Evolutionary conservation across 2,113 vertebrate species (phyloP).

Genomic region (Grammomys dolichurus): DNA sequence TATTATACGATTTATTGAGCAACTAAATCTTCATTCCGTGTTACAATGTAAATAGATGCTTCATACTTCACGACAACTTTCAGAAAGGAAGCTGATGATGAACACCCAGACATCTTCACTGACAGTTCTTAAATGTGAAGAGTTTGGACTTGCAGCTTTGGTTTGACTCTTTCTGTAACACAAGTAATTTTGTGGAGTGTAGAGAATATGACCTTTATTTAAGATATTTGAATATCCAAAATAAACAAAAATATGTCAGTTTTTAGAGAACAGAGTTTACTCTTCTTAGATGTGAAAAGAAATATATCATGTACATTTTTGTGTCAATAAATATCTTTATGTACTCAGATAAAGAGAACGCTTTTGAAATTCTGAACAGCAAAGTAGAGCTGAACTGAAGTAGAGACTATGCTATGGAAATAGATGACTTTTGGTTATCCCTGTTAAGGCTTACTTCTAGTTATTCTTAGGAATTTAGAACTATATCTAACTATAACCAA

Average conservation of each 20-base stretch:
- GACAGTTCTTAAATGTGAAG: not conserved
- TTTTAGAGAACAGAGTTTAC: not conserved
- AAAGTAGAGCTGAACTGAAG: not conserved
- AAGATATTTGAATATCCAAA: not conserved
- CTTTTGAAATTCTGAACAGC: not conserved
- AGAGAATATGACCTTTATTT: not conserved
- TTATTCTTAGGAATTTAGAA: slow-evolving; percentile 29
- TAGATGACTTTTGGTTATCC: not conserved
- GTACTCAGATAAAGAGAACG: not conserved
- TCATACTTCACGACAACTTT: not conserved
- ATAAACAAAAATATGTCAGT: not conserved
- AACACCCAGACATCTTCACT: not conserved
- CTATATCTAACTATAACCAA: too few relatives aligned
- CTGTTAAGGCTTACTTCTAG: not conserved
- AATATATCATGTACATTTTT: not conserved
- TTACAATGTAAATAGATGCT: not conserved
- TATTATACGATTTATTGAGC: not conserved
- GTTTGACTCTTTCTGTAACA: not conserved
- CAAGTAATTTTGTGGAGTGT: not conserved
- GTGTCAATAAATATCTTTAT: not conserved
- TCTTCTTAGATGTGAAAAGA: not conserved
- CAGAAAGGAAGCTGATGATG: not conserved
- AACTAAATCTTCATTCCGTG: not conserved
- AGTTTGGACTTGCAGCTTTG: not conserved
- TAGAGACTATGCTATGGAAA: not conserved